Base-by-base conservation (phyloP, 1,140 invertebrate species). In the Tetragnatha versicolor region DNA sequence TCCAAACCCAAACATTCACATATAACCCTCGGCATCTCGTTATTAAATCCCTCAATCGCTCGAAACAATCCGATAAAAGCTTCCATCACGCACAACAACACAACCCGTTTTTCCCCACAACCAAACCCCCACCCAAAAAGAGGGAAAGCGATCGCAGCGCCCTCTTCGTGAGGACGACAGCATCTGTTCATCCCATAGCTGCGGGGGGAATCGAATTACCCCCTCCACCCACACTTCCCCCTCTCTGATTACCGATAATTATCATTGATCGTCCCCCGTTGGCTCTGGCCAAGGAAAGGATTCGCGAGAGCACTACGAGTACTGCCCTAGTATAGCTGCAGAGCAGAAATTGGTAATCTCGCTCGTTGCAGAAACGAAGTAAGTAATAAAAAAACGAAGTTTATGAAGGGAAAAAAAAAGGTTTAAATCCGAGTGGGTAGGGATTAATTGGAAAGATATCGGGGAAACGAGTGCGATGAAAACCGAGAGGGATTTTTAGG, bases 211-310 rank as follows among this genome's bases (percentile, higher is more conserved):
- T 77, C 73, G 55, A 77, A 77, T 77, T 77, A 77, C 73, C 73
- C 49, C 73, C 73, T 66, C 73, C 61, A 10, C 42, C 42, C 2
- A 3, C 42, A 12, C 42, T 20, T 20, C 42, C 12, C 20, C 33
- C 61, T 66, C 73, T 77, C 73, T 77, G 73, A 77, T 77, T 77
- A 77, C 73, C 73, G 61, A 77, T 77, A 77, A 77, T 77, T 77
- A 77, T 77, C 73, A 77, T 77, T 77, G 73, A 77, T 17, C 35
- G 17, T 29, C 27, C 25, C 31, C 63, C 63, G n/a, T 33, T 47
- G 39, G 17, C 22, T 49, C 29, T 17, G 69, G 25, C n/a, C 12
- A n/a, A 60, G 58, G n/a, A 33, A 20, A 39, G 39, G 58, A 31
- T 9, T 27, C 10, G 12, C 14, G 22, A 10, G 53, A 45, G 69